These are phyloP conservation scores for Ceratosolen fusciceps DNA, from an alignment of 1,140 invertebrate species.

Conservation along the genomic window DNA sequence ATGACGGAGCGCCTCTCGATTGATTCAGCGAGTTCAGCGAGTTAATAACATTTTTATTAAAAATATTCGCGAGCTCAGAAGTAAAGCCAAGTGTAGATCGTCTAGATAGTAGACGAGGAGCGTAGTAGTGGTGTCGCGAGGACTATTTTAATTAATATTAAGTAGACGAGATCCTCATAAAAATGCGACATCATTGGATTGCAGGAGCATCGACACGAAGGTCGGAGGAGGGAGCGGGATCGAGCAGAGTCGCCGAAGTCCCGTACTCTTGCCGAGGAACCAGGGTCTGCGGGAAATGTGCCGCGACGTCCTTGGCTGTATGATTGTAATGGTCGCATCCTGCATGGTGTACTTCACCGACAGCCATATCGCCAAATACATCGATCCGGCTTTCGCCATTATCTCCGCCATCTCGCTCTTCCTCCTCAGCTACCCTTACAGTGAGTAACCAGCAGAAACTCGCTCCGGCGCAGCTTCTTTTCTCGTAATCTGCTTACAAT, in stretches of 20 bases:
- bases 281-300: conserved; percentile 74
- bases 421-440: conserved; percentile 80
- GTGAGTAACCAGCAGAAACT: conserved; percentile 71
- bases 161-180: neutral
- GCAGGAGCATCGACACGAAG: conserved; percentile 69
- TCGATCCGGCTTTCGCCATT: conserved; percentile 82
- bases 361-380: conserved; percentile 76
- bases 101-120: too few relatives aligned
- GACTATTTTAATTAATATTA: too few relatives aligned
- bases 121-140: too few relatives aligned
- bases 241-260: conserved; percentile 64
- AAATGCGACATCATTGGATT: conserved; percentile 8
- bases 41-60: too few relatives aligned
- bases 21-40: too few relatives aligned
- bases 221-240: conserved; percentile 69
- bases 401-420: conserved; percentile 77
- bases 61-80: too few relatives aligned
- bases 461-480: too few relatives aligned
- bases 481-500: too few relatives aligned
- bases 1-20: too few relatives aligned
- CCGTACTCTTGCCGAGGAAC: conserved; percentile 63
- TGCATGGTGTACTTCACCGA: conserved; percentile 77
- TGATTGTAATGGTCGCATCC: conserved; percentile 80
- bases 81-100: too few relatives aligned
- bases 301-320: conserved; percentile 77